Evolutionary conservation across 1,140 invertebrate species (phyloP), one percentile per base, ranked within the genome.

Genomic region (Pararge aegeria): DNA sequence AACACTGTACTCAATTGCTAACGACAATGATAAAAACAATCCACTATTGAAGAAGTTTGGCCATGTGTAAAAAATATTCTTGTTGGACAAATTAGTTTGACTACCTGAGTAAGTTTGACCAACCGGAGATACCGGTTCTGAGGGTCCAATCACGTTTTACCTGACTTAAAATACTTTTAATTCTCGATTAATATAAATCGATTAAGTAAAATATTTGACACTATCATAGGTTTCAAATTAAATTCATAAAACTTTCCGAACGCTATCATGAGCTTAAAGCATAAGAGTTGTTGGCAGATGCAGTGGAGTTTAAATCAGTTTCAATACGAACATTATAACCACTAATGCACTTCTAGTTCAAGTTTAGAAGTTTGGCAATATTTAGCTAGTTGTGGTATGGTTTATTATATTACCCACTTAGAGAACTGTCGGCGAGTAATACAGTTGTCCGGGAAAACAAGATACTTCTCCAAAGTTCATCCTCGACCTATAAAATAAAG

Each of bases 291-390:
- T 46, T 19, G 19, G 18, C 16, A 10, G 18, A n/a, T 10, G 19
- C 42, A 19, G 18, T 20, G 16, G 16, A 46, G 42, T 46, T 46
- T 46, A 46, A 46, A 46, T 46, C 42, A 46, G 42, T 46, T 46
- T 19, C 42, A 46, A 46, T 46, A 46, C 42, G 42, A 46, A 19
- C 19, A 46, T 46, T 46, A 46, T 46, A 46, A 46, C 42, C 42
- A 46, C 18, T 46, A 46, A 46, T 46, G 42, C 42, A 46, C 18
- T 46, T 46, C 42, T 21, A 46, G 42, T 20, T 46, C 42, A 3
- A 46, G 42, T 46, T 46, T 46, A 46, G 42, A 46, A 46, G 42
- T 46, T 46, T 46, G 42, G 42, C 18, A 46, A 46, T 46, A 46
- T 46, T 46, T 46, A 46, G 42, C 18, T 46, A 20, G 42, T 46